Percentiles rank a stretch among this genome's conserved stretches.
phyloP scores from a whole-genome alignment of 2,113 vertebrate genomes.

The Brachionichthys hirsutus region DNA sequence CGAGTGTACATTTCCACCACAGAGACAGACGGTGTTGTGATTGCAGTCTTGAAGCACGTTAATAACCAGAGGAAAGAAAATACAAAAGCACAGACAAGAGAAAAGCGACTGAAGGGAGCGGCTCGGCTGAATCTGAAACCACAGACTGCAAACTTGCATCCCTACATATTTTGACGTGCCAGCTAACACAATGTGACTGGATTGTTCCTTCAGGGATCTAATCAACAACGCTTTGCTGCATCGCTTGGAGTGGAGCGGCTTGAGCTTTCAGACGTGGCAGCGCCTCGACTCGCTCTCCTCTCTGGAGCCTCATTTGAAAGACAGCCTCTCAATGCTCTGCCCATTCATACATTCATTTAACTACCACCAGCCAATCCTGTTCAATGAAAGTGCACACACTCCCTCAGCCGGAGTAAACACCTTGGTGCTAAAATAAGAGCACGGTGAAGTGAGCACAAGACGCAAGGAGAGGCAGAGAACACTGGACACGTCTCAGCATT shows the following conservation, averaged over 20 bases:
- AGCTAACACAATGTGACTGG: slow-evolving; percentile 5
- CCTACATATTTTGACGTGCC: background rate
- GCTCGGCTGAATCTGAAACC: slow-evolving; percentile 7
- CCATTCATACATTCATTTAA: background rate
- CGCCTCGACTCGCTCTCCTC: background rate
- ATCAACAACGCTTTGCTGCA: too few relatives aligned
- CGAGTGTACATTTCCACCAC: background rate
- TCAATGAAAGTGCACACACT: background rate
- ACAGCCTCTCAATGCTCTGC: too few relatives aligned
- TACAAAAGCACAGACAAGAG: background rate
- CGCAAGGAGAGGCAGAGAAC: too few relatives aligned
- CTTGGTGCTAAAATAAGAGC: slow-evolving; percentile 9
- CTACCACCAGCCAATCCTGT: too few relatives aligned
- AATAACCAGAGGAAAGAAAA: too few relatives aligned
- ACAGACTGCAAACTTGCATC: slow-evolving; percentile 12
- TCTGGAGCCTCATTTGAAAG: background rate
- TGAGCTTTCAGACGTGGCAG: too few relatives aligned
- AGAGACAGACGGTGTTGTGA: background rate
- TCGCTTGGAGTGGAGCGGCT: too few relatives aligned
- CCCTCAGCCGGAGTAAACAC: background rate
- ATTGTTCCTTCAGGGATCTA: slow-evolving; percentile 3
- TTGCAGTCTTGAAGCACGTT: too few relatives aligned
- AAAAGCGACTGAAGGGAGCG: background rate
- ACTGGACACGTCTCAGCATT: too few relatives aligned
- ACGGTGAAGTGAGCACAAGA: slow-evolving; percentile 16